Percentiles rank a stretch among this genome's conserved stretches.
phyloP scores from a whole-genome alignment of 2,888 invertebrate genomes.

The Drosophila greeni region DNA sequence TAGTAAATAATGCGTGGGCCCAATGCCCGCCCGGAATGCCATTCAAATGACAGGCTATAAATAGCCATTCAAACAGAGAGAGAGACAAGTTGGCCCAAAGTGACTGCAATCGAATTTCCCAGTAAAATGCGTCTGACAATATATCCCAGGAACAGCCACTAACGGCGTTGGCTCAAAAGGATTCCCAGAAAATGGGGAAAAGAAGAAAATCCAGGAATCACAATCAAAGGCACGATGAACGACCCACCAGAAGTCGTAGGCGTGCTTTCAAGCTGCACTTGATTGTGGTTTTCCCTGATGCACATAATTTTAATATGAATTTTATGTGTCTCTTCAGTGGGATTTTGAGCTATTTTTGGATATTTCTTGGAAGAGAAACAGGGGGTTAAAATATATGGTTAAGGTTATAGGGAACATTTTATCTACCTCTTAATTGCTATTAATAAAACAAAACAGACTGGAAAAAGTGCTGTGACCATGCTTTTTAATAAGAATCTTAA shows the following conservation, averaged over 20 bases:
- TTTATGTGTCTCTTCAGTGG: neutral
- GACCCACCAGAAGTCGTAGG: neutral
- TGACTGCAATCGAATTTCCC: conserved; percentile 33
- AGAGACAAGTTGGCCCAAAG: conserved; percentile 32
- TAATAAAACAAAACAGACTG: too few species aligned
- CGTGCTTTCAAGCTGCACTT: neutral
- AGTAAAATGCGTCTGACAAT: conserved; percentile 18
- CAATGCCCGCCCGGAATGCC: conserved; percentile 49
- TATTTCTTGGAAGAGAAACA: neutral
- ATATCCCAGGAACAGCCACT: neutral
- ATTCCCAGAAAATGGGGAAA: neutral
- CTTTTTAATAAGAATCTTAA: too few species aligned
- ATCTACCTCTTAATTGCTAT: too few species aligned
- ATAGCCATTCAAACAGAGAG: conserved; percentile 44
- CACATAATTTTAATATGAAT: neutral
- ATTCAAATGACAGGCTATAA: conserved; percentile 64
- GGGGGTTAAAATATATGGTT: neutral
- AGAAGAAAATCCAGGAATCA: neutral
- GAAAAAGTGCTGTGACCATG: too few species aligned
- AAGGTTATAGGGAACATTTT: too few species aligned
- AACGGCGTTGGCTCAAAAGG: neutral
- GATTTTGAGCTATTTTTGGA: neutral
- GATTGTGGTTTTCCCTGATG: neutral
- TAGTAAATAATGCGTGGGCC: conserved; percentile 28
- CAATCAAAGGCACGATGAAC: neutral